Base-by-base conservation (phyloP, 1,140 invertebrate genomes). In the Zaprionus tsacasi region DNA sequence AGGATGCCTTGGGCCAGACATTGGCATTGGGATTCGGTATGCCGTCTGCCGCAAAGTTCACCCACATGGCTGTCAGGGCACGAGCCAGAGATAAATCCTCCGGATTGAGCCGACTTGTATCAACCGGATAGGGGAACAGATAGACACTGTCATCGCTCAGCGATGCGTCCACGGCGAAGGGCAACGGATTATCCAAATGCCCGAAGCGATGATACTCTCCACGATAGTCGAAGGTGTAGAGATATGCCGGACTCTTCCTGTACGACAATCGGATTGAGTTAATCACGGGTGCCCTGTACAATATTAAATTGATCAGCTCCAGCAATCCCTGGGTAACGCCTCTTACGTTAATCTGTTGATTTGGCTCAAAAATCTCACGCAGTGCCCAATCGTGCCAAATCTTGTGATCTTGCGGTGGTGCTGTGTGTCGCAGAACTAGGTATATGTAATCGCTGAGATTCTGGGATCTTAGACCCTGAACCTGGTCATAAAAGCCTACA, bases 91-190 rank as follows among this genome's bases (percentile, higher is more conserved):
- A 69, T n/a, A 75, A 79, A 17, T 92, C 92, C 48, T 63, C 60
- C 0, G 73, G 57, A 75, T 91, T 91, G 4, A 92, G 52, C 2
- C 27, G 25, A 43, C 85, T 83, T 10, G 76, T 72, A 30, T 91
- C 81, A 35, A 33, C 43, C 1, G 92, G 92, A 57, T 92, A 92
- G 4, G 92, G 92, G 15, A 92, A 92, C n/a, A 92, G 50, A 36
- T 92, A 92, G 10, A 92, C 91, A 11, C 82, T 89, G 43, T 92
- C 92, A 48, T 92, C 91, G 57, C 92, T 92, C 2, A 92, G 79
- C 12, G 88, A 90, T 10, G 92, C 91, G 52, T 92, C 92, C 38
- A 83, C 70, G 1, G 65, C 89, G 21, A 91, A 92, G 8, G 92
- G 92, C 43, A 92, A 52, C 0, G 83, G 81, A 50, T 64, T 91